These are phyloP conservation scores for Coturnix japonica DNA, from an alignment of 2,113 vertebrate species.

Conservation along the genomic window DNA sequence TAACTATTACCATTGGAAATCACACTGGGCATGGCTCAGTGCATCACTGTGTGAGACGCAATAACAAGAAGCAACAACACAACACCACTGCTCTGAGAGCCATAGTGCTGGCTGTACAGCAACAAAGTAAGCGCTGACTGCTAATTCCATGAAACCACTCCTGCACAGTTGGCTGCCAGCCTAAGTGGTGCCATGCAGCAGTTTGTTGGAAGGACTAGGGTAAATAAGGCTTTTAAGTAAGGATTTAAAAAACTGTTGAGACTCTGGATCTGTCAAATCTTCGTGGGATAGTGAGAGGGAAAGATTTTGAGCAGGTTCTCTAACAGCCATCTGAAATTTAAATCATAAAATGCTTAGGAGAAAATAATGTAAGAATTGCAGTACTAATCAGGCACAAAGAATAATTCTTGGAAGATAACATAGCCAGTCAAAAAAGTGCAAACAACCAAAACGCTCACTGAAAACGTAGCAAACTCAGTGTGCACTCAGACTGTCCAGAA, in stretches of 20 bases:
- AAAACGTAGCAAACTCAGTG: too few species aligned
- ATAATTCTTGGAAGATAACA: not conserved
- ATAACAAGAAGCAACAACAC: not conserved
- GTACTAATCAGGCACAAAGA: not conserved
- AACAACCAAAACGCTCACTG: constrained; percentile 10
- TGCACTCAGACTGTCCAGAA: too few species aligned
- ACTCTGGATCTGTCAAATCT: not conserved
- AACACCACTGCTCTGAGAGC: not conserved
- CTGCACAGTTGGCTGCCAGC: not conserved
- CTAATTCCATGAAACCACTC: not conserved
- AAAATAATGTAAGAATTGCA: not conserved
- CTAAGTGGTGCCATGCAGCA: not conserved
- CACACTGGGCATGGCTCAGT: not conserved
- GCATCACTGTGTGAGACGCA: not conserved
- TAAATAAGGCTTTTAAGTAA: not conserved
- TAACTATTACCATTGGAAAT: not conserved
- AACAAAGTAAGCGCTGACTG: not conserved
- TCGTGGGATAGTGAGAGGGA: rapidly evolving
- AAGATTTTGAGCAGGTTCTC: not conserved
- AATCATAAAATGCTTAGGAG: not conserved
- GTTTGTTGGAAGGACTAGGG: not conserved
- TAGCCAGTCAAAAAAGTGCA: not conserved
- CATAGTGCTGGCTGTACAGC: not conserved
- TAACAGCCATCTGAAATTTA: not conserved
- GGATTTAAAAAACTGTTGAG: not conserved